Base-by-base conservation (phyloP, 2,888 invertebrate genomes). In the Epinotia ramella region DNA sequence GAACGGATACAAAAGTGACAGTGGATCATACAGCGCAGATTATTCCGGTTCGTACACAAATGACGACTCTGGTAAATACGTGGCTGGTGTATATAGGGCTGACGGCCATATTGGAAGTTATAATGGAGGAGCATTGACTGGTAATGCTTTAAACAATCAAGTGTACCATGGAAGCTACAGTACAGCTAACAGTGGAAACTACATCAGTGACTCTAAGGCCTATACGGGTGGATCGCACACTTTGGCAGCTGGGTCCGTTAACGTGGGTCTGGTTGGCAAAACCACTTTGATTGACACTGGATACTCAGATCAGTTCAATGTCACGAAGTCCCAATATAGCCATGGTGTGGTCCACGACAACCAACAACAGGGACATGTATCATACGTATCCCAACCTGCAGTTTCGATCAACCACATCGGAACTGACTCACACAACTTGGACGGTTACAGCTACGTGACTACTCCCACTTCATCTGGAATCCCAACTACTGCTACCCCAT, bases 201-300 rank as follows among this genome's bases (percentile, higher is more conserved):
- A 93, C 77, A 81, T 92, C 56, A 88, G 83, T 18, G 88, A 89
- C 77, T 84, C 86, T 2, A 90, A 89, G 66, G 90, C 88, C 3
- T 87, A 87, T 28, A 89, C 90, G 56, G 93, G 93, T 9, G 87
- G 86, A 0, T 89, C 92, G 9, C 94, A 94, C 68, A 91, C 90
- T 65, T 84, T 94, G 33, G 91, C 94, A 5, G 93, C 93, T 13
- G 94, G 94, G 46, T 93, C 94, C 49, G 87, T 95, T 0, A 95
- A 94, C 79, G 93, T 94, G 16, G 94, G 91, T 44, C 84, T 95
- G 57, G 94, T 95, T 9, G 95, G 95, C 53, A 94, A 94, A 83
- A 95, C 94, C 1, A 91, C 91, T 16, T 84, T 94, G 72, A 83
- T 94, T 0, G 94, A 94, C 73, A 86, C 88, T 40, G 86, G 85